Percentiles rank a stretch among this genome's conserved stretches.
phyloP scores from a whole-genome alignment of 2,888 invertebrate species.

The Drosophila macrospina region DNA sequence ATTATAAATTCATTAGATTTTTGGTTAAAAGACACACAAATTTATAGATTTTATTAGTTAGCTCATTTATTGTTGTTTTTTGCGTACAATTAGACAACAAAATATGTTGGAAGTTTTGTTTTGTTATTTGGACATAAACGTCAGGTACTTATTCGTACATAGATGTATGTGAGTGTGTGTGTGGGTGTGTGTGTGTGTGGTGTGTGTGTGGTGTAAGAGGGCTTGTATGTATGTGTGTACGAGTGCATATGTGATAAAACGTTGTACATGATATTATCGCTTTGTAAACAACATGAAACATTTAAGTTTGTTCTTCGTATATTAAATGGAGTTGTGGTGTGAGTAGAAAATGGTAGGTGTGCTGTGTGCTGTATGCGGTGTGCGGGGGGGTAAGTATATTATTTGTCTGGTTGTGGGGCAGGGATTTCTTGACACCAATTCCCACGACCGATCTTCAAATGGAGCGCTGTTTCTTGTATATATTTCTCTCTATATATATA shows the following conservation, averaged over 20 bases:
- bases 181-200: slow-evolving; percentile 6
- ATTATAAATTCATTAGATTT: slow-evolving; percentile 14
- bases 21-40: slow-evolving; percentile 31
- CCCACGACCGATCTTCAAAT: slow-evolving; percentile 32
- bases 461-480: slow-evolving; percentile 59
- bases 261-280: slow-evolving; percentile 76
- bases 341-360: background rate
- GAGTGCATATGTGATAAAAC: slow-evolving; percentile 60
- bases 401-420: slow-evolving; percentile 7
- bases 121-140: slow-evolving; percentile 57
- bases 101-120: slow-evolving; percentile 26
- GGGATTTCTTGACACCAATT: slow-evolving; percentile 20
- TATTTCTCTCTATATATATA: too few species aligned
- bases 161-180: slow-evolving; percentile 30
- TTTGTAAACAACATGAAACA: slow-evolving; percentile 51
- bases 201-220: slow-evolving; percentile 17
- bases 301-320: slow-evolving; percentile 23
- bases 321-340: slow-evolving; percentile 4
- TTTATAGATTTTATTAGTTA: slow-evolving; percentile 41
- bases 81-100: slow-evolving; percentile 47
- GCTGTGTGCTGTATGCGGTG: slow-evolving; percentile 5
- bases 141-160: slow-evolving; percentile 61
- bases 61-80: slow-evolving; percentile 39
- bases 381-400: slow-evolving; percentile 6
- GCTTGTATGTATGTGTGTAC: slow-evolving; percentile 21